Evolutionary conservation across 1,140 invertebrate genomes (phyloP).

Genomic region (Drosophila ironensis): DNA sequence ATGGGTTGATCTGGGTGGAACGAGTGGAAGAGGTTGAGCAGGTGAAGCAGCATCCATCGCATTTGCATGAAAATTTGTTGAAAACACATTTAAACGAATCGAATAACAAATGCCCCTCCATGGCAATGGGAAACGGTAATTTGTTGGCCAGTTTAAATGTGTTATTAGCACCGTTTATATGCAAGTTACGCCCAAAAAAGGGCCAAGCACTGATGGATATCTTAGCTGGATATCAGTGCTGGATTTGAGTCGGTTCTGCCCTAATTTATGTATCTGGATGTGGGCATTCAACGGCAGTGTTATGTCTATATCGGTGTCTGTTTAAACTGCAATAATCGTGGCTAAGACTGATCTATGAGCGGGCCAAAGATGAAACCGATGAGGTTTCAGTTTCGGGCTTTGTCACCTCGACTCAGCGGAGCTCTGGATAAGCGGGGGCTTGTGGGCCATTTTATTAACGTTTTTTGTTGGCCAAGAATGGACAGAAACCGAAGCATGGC

Average conservation of each 20-base stretch:
- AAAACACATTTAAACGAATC: conserved; percentile 65
- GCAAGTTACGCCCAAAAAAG: conserved; percentile 60
- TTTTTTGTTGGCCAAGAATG: not conserved
- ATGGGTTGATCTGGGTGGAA: not conserved
- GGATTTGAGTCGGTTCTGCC: conserved; percentile 30
- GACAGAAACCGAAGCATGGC: not conserved
- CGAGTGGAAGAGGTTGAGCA: conserved; percentile 13
- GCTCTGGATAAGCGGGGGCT: conserved; percentile 32
- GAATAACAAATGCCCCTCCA: conserved; percentile 46
- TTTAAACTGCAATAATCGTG: conserved; percentile 73
- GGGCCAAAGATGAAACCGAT: conserved; percentile 13
- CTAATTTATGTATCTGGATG: conserved; percentile 69
- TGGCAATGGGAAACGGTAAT: conserved; percentile 70
- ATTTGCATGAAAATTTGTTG: conserved; percentile 79
- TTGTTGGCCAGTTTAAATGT: conserved; percentile 77
- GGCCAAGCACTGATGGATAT: conserved; percentile 44
- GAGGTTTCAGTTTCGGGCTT: conserved; percentile 2
- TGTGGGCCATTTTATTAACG: too few relatives aligned
- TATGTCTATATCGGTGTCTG: conserved; percentile 70
- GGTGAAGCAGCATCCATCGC: conserved; percentile 19
- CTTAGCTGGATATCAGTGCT: conserved; percentile 32
- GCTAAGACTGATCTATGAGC: conserved; percentile 72
- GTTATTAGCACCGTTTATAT: conserved; percentile 79
- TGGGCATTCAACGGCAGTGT: conserved; percentile 75
- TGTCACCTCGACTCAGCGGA: conserved; percentile 28